These are phyloP conservation scores for Leptinotarsa peninsularis DNA, from an alignment of 2,888 invertebrate genomes.

Conservation along the genomic window DNA sequence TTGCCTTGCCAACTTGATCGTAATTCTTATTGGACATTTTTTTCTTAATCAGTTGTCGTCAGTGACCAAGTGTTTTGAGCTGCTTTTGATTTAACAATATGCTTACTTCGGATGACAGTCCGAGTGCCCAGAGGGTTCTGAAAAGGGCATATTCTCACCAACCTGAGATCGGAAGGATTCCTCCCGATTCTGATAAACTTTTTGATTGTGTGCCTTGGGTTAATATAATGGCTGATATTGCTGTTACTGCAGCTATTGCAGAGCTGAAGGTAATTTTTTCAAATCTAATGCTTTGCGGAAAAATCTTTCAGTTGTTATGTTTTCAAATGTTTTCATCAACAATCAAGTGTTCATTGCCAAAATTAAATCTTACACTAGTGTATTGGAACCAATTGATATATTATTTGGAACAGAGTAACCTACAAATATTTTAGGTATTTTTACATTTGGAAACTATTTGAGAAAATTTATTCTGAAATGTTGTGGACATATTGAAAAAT, in stretches of 20 bases:
- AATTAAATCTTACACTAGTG: no score
- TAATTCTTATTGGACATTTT: background rate
- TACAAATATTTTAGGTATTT: no score
- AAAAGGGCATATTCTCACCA: constrained; percentile 57
- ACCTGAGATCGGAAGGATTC: constrained; percentile 59
- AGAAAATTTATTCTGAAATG: no score
- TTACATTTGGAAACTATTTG: no score
- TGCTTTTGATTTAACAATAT: constrained; percentile 42
- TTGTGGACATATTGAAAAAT: no score
- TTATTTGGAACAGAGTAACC: no score
- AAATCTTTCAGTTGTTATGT: background rate
- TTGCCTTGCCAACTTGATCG: background rate
- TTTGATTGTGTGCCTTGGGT: constrained; percentile 63
- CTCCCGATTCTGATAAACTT: constrained; percentile 62
- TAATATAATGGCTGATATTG: constrained; percentile 64
- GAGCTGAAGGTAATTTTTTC: constrained; percentile 61
- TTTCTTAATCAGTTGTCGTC: background rate
- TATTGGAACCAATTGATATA: no score
- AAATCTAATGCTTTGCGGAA: background rate
- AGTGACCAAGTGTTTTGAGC: constrained; percentile 12
- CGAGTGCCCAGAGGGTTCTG: constrained; percentile 53
- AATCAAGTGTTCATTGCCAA: no score
- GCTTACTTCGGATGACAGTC: constrained; percentile 58
- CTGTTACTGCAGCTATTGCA: constrained; percentile 63
- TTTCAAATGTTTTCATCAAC: no score